These are phyloP conservation scores for Aspidapion aeneum DNA, from an alignment of 2,888 invertebrate species.

Conservation along the genomic window DNA sequence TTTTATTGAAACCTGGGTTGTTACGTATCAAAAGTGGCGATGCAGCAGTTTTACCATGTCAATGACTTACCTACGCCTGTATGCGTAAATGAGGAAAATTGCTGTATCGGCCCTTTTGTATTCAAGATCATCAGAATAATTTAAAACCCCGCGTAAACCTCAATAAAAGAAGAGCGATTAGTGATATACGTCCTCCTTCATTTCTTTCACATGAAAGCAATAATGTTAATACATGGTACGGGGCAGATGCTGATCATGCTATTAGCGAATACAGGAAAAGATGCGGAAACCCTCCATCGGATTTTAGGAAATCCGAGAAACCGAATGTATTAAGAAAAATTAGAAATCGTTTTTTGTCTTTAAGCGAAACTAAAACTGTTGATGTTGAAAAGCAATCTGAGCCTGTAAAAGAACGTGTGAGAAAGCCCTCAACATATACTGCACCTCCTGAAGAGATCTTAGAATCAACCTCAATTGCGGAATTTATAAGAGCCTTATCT, in stretches of 20 bases:
- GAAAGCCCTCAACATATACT: conserved; percentile 33
- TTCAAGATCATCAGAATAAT: no score
- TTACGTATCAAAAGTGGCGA: no score
- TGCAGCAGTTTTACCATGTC: no score
- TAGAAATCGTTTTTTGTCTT: conserved; percentile 17
- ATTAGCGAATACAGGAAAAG: conserved; percentile 50
- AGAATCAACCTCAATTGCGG: conserved; percentile 80
- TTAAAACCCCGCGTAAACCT: no score
- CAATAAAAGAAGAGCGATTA: conserved; percentile 57
- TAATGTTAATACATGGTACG: conserved; percentile 65
- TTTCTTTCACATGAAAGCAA: conserved; percentile 43
- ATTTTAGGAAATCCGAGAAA: conserved; percentile 28
- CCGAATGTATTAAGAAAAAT: conserved; percentile 21
- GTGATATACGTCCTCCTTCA: conserved; percentile 52
- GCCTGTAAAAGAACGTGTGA: conserved; percentile 44
- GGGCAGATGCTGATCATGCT: conserved; percentile 59
- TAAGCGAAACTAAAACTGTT: conserved; percentile 16
- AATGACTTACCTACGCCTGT: no score
- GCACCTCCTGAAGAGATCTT: conserved; percentile 57
- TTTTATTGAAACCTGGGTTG: no score
- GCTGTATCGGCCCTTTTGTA: no score
- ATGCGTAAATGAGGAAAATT: no score
- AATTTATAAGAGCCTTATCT: conserved; percentile 73
- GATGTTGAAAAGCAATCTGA: conserved; percentile 39
- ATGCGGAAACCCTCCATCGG: conserved; percentile 20